These are phyloP conservation scores for Albula glossodonta DNA, from an alignment of 2,113 vertebrate species.

Conservation along the genomic window DNA sequence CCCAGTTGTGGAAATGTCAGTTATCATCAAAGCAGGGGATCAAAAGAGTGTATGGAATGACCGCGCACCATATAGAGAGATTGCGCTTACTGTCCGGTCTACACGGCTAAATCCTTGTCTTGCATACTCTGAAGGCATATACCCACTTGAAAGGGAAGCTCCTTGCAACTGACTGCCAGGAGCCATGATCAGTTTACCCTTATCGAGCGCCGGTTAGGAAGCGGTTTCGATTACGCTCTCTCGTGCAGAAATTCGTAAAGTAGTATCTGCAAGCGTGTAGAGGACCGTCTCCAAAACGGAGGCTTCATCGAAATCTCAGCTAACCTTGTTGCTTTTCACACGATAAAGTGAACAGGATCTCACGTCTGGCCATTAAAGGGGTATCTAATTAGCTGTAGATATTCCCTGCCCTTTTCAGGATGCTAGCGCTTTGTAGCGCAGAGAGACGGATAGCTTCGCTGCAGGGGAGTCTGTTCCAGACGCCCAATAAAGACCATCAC, in stretches of 20 bases:
- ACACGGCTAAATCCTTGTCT: neutral
- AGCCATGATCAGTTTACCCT: neutral
- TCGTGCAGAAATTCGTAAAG: neutral
- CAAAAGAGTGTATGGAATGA: neutral
- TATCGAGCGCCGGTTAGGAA: neutral
- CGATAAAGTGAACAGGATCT: constrained; percentile 23
- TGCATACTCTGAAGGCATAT: neutral
- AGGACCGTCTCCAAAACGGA: too few relatives aligned
- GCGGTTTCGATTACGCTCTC: neutral
- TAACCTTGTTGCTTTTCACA: constrained; percentile 25
- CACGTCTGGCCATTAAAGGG: constrained; percentile 10
- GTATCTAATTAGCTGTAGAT: neutral
- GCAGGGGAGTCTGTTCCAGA: constrained; percentile 4
- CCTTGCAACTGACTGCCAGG: neutral
- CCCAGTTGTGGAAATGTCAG: neutral
- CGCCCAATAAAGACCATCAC: constrained; percentile 12
- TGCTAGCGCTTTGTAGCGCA: neutral
- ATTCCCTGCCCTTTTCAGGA: constrained; percentile 2
- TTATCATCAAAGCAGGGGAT: neutral
- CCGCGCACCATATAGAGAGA: neutral
- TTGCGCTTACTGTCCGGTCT: neutral
- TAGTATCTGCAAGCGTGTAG: neutral
- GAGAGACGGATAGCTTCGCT: neutral
- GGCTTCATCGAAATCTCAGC: neutral
- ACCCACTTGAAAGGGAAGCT: neutral